Conservation (phyloP, 2,888 invertebrate genomes). For the Capitulum mitella region DNA sequence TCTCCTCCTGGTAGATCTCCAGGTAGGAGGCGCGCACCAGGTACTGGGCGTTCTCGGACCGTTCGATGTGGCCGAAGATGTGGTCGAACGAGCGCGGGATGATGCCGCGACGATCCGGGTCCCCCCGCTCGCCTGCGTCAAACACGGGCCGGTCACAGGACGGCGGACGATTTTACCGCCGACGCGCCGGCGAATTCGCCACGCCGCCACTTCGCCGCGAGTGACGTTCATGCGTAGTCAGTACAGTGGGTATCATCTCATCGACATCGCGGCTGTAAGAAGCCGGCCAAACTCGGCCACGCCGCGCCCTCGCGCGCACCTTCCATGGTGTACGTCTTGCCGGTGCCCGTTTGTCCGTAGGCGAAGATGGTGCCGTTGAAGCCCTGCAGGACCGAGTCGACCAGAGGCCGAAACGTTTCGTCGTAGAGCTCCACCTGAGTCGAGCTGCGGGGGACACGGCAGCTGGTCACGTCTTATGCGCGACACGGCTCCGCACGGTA, state of each 20-base stretch:
- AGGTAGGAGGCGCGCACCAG: constrained; percentile 93
- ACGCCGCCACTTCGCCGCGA: background rate
- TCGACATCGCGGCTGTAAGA: no score
- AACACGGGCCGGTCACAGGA: background rate
- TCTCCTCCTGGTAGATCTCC: constrained; percentile 92
- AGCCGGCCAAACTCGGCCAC: background rate
- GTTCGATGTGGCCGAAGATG: constrained; percentile 89
- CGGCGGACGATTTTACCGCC: background rate
- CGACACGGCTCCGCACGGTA: no score
- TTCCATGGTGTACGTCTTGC: constrained; percentile 65
- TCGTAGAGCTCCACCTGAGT: constrained; percentile 89
- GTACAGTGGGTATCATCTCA: background rate
- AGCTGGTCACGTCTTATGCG: no score
- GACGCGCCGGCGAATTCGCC: no score
- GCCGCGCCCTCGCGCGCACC: constrained; percentile 42
- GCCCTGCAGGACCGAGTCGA: constrained; percentile 90
- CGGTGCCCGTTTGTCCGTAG: constrained; percentile 98
- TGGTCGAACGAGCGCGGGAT: constrained; percentile 96
- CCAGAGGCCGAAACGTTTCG: constrained; percentile 88
- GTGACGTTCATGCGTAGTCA: background rate
- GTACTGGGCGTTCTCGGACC: constrained; percentile 87
- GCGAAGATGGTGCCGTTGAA: constrained; percentile 99
- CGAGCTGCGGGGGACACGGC: no score
- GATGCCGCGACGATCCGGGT: constrained; percentile 68
- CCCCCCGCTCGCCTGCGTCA: constrained; percentile 53